Evolutionary conservation across 2,888 invertebrate genomes (phyloP).

Genomic region (Keiferia lycopersicella): DNA sequence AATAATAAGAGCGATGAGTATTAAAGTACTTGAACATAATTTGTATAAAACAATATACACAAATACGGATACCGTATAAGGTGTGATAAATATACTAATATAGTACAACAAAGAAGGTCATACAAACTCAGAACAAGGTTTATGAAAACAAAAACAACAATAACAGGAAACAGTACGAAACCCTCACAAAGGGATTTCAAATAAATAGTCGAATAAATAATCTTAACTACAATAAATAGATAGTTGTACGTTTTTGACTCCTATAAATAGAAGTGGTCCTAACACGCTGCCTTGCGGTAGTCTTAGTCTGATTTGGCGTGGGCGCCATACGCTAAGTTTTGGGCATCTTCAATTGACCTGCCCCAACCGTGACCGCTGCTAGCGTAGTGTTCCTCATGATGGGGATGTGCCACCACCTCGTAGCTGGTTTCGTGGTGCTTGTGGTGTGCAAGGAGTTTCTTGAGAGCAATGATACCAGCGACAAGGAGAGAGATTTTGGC

Average conservation of each 20-base stretch:
- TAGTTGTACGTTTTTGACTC: constrained; percentile 41
- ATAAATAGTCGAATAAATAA: constrained; percentile 71
- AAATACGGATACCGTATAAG: constrained; percentile 78
- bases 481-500: constrained; percentile 91
- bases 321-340: constrained; percentile 82
- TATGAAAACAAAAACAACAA: constrained; percentile 70
- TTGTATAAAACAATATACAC: constrained; percentile 67
- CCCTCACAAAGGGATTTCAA: constrained; percentile 66
- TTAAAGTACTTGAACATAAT: constrained; percentile 35
- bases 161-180: constrained; percentile 40
- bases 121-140: constrained; percentile 71
- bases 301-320: constrained; percentile 71
- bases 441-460: constrained; percentile 86
- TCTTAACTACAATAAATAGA: constrained; percentile 68
- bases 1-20: constrained; percentile 35
- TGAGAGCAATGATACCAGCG: constrained; percentile 85
- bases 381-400: constrained; percentile 80
- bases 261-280: constrained; percentile 42
- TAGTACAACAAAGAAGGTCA: constrained; percentile 68
- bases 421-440: constrained; percentile 87
- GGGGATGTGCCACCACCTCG: constrained; percentile 88
- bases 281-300: constrained; percentile 44
- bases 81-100: constrained; percentile 67
- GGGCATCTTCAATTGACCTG: constrained; percentile 73
- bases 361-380: constrained; percentile 86